Evolutionary conservation across 2,888 invertebrate genomes (phyloP).

Genomic region (Oligia latruncula): DNA sequence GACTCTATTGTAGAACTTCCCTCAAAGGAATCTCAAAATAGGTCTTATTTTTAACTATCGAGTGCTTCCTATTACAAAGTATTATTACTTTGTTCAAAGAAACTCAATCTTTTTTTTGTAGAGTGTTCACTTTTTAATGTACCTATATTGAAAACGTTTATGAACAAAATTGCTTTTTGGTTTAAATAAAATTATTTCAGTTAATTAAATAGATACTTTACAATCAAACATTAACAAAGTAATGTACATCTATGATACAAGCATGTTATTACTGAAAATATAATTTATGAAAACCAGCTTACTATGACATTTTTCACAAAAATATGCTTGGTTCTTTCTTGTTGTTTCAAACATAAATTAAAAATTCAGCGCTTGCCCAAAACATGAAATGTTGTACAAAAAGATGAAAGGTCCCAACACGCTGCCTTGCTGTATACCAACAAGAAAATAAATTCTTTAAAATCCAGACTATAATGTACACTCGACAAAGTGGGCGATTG

Average conservation of each 20-base stretch:
- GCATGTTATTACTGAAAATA: neutral
- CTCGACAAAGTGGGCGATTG: neutral
- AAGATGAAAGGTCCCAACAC: conserved; percentile 12
- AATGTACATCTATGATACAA: neutral
- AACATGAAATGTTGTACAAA: conserved; percentile 2
- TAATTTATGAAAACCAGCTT: neutral
- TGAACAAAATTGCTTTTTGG: neutral
- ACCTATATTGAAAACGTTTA: neutral
- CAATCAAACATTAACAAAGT: neutral
- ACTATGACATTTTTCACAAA: neutral
- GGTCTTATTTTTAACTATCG: conserved; percentile 53
- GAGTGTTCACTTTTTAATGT: neutral
- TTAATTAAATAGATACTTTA: neutral
- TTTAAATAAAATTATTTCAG: neutral
- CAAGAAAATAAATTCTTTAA: conserved; percentile 6
- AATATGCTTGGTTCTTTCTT: neutral
- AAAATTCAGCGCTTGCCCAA: conserved; percentile 4
- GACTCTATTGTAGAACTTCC: conserved; percentile 51
- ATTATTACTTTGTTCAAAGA: conserved; percentile 10
- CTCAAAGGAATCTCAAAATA: conserved; percentile 65
- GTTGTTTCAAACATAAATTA: neutral
- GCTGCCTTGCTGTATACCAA: conserved; percentile 17
- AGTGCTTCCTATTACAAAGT: conserved; percentile 26
- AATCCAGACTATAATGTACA: neutral
- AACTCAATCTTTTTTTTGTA: neutral